Percentiles rank a stretch among this genome's conserved stretches.
phyloP scores from a whole-genome alignment of 1,140 invertebrate genomes.

The Eurosta solidaginis region DNA sequence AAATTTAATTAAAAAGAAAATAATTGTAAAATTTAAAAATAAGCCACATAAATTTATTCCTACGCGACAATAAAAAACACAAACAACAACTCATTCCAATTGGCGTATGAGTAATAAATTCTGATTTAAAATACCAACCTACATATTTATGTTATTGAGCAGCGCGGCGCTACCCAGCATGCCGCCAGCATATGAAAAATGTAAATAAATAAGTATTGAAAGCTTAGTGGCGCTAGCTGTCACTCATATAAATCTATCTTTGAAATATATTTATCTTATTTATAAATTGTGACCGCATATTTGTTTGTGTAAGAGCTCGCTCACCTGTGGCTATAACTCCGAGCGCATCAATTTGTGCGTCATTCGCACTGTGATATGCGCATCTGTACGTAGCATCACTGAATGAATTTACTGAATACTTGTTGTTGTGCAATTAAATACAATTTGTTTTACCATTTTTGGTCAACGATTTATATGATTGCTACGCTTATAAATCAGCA shows the following conservation, averaged over 20 bases:
- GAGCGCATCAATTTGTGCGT: background rate
- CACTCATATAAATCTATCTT: background rate
- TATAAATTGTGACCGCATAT: background rate
- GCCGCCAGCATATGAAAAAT: background rate
- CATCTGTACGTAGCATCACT: background rate
- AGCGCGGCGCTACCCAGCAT: background rate
- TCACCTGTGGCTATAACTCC: background rate
- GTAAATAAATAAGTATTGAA: constrained; percentile 15
- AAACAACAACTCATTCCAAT: background rate
- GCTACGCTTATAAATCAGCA: background rate
- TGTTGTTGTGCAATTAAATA: background rate
- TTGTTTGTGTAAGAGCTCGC: background rate
- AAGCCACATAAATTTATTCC: background rate
- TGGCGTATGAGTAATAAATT: constrained; percentile 20
- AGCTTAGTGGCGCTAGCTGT: background rate
- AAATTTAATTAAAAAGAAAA: too few species aligned
- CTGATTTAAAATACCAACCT: background rate
- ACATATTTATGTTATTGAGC: background rate
- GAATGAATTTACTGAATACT: background rate
- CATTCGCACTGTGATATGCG: background rate
- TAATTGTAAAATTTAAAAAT: too few species aligned
- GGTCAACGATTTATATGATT: background rate
- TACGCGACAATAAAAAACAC: background rate
- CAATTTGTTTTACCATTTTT: constrained; percentile 4
- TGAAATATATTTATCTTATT: background rate